Evolutionary conservation across 2,797 vertebrate species (phyloP), one percentile per base, ranked within the genome.

Genomic region (Acomys russatus): DNA sequence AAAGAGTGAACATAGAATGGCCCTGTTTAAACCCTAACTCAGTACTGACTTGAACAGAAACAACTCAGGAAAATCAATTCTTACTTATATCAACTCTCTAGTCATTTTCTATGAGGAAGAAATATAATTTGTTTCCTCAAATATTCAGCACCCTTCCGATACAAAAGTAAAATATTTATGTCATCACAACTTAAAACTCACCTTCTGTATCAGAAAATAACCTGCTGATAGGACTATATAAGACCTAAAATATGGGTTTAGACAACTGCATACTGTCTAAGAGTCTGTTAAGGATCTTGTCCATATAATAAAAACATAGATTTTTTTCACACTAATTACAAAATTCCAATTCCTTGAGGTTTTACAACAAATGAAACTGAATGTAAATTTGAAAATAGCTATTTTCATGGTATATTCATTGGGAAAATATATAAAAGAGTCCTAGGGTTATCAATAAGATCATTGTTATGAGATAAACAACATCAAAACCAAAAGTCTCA

Each of bases 121-220:
- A 20, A n/a, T 93, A 80, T 59, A 91, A 76, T 90, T 91, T 88
- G 11, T 92, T 93, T 96, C 33, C 66, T 94, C 38, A 93, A 80
- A 92, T 71, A 85, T 88, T 71, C 56, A 89, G 33, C 95, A 61
- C 9, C 18, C 38, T 59, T 91, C 6, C 9, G 71, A 78, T 56
- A 90, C 33, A 92, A 92, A 86, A 56, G 22, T 78, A 30, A 94
- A 95, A 66, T 51, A 91, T 61, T 56, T 74, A 12, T 59, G 23
- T 61, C 22, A 96, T 51, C 79, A 79, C 17, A 95, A 84, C 14
- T 79, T 95, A 84, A 87, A 96, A 90, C 56, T 2, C 11, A 93
- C 68, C 86, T 88, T 91, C 5, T n/a, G 54, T 61, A 25, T 33
- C 66, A 86, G 20, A 74, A 92, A 94, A 96, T 4, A 93, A 96